A percentile compares a stretch with the other conserved stretches of the same genome.
These are phyloP conservation scores for Folsomia candida DNA, from an alignment of 2,888 invertebrate genomes.

Conservation along the genomic window DNA sequence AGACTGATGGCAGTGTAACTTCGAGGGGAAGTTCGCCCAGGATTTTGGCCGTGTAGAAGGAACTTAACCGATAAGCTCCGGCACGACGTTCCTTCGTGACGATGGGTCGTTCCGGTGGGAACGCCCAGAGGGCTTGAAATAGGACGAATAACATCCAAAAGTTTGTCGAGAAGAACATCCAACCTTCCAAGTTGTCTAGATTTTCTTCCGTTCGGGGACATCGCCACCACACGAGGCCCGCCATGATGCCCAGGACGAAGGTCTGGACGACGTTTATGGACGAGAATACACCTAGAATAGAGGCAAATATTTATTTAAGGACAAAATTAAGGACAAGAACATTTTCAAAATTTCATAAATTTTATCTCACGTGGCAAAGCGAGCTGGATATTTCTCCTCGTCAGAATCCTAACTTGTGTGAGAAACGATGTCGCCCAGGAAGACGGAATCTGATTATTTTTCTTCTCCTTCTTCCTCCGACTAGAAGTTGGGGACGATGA, in stretches of 20 bases:
- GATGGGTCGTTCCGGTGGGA: constrained; percentile 74
- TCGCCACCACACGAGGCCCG: constrained; percentile 74
- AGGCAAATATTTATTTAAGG: too few species aligned
- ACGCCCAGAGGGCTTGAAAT: constrained; percentile 73
- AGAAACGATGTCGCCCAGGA: constrained; percentile 74
- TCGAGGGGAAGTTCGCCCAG: constrained; percentile 73
- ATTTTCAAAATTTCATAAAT: too few species aligned
- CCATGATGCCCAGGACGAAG: constrained; percentile 66
- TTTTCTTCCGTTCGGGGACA: constrained; percentile 69
- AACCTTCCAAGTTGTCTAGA: constrained; percentile 73
- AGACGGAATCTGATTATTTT: constrained; percentile 53
- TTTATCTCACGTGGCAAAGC: constrained; percentile 68
- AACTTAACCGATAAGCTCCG: constrained; percentile 73
- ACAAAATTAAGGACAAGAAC: too few species aligned
- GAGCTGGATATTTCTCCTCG: constrained; percentile 71
- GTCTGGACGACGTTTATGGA: constrained; percentile 74
- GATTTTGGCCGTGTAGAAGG: constrained; percentile 78
- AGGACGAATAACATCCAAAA: constrained; percentile 79
- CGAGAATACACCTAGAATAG: too few species aligned
- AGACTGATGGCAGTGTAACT: constrained; percentile 69
- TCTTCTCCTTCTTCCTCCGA: constrained; percentile 22
- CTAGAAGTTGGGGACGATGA: constrained; percentile 3
- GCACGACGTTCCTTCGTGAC: constrained; percentile 74
- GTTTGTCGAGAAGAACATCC: constrained; percentile 79
- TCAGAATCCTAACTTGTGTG: constrained; percentile 72